Evolutionary conservation across 23 tunicate species (phyloP), one percentile per base, ranked within the genome.

Genomic region (Pegea sp.): DNA sequence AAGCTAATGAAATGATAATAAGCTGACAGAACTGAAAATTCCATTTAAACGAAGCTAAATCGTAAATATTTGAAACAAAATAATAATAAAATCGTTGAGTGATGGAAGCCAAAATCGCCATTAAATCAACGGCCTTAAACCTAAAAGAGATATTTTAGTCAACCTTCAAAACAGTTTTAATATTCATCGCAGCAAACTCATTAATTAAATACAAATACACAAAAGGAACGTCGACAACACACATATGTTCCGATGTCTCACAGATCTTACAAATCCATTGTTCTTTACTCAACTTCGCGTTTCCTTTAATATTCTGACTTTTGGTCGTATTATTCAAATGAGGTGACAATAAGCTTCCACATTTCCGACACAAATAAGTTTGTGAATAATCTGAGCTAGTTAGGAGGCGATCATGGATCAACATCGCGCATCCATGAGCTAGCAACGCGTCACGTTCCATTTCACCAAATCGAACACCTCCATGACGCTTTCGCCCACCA

Each of bases 391-490:
- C 95, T 0, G 95, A 84, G 29, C 48, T 61, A 16, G 50, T 29
- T 27, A 84, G 24, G 2, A 84, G 67, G 18, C 95, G 57, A 44
- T 84, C 95, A 28, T 72, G 71, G 2, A 73, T 52, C 1, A 74
- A 58, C 61, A 61, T 66, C 26, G 80, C 73, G 26, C 84, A 66
- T 3, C 90, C 99, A 48, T 91, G 99, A 26, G 99, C 67, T 20
- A 80, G 62, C 31, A 91, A 30, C 1, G 93, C 99, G 42, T 91
- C 99, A 32, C 99, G 65, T 44, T 91, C 99, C 99, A 91, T 91
- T 53, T 91, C 99, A 13, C 99, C 99, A 58, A 90, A 71, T 0
- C 99, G 60, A 29, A 91, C 62, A 23, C 99, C 99, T 33, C 99
- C 99, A 4, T 63, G 74, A 5, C 86, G 64, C 55, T 75, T 74